Evolutionary conservation across 2,888 invertebrate species (phyloP).

Genomic region (Brachynemurus nebulosus): DNA sequence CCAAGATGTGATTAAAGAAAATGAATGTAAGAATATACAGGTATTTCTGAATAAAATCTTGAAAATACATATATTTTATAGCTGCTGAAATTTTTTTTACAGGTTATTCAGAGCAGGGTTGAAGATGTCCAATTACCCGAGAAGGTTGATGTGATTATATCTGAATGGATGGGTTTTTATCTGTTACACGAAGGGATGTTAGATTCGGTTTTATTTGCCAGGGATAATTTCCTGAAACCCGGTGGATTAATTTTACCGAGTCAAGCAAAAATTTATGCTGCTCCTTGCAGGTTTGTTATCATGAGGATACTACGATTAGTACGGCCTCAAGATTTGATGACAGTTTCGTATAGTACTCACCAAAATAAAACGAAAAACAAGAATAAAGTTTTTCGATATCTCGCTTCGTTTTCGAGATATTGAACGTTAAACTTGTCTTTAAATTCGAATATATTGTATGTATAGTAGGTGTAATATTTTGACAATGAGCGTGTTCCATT

Average conservation of each 20-base stretch:
- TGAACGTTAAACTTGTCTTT: too few relatives aligned
- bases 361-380: too few relatives aligned
- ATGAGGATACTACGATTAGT: too few relatives aligned
- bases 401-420: too few relatives aligned
- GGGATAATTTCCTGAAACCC: conserved; percentile 64
- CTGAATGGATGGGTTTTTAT: conserved; percentile 98
- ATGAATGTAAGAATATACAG: too few relatives aligned
- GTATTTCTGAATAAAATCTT: conserved; percentile 4
- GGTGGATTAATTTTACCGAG: conserved; percentile 65
- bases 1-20: conserved; percentile 52
- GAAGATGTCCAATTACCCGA: conserved; percentile 58
- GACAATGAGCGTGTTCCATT: too few relatives aligned
- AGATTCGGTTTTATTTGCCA: conserved; percentile 70
- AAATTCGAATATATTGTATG: too few relatives aligned
- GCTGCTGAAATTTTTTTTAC: conserved; percentile 19
- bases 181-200: conserved; percentile 92
- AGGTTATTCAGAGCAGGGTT: conserved; percentile 60
- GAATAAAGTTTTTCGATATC: too few relatives aligned
- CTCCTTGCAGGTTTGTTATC: conserved; percentile 35
- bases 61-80: conserved; percentile 7
- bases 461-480: too few relatives aligned
- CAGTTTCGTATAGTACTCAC: too few relatives aligned
- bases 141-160: conserved; percentile 80
- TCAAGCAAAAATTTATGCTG: conserved; percentile 49
- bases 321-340: too few relatives aligned